Conservation (phyloP, 1,140 invertebrate species). For the Brachionus sp. region DNA sequence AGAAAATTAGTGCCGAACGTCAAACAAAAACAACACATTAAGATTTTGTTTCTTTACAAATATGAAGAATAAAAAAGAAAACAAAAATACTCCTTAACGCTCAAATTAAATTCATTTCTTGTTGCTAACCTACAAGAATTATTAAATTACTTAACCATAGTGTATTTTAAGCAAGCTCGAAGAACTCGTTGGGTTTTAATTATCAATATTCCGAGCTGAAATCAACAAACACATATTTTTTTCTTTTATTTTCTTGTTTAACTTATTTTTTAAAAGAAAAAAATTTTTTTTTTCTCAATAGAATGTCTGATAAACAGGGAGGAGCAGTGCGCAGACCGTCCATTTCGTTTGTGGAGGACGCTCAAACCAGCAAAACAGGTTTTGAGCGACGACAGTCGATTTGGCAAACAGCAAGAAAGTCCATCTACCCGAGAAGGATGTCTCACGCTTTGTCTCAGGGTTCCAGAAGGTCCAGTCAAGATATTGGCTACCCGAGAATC, state of each 20-base stretch:
- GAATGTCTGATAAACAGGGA: constrained; percentile 1
- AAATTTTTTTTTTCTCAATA: not conserved
- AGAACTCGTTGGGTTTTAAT: constrained; percentile 18
- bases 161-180: constrained; percentile 19
- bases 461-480: constrained; percentile 31
- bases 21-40: constrained; percentile 4
- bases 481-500: constrained; percentile 3
- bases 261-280: not conserved
- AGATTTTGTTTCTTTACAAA: not conserved
- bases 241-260: not conserved
- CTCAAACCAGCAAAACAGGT: not conserved
- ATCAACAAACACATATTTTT: not conserved
- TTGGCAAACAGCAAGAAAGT: constrained; percentile 11
- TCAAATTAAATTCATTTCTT: constrained; percentile 30
- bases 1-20: not conserved
- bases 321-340: not conserved
- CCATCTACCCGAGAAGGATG: not conserved
- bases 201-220: constrained; percentile 8
- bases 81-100: not conserved
- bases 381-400: constrained; percentile 22
- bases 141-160: constrained; percentile 43
- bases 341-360: constrained; percentile 33
- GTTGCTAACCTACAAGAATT: constrained; percentile 37
- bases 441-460: constrained; percentile 20
- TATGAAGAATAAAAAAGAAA: not conserved